These are phyloP conservation scores for Holocentrus rufus DNA, from an alignment of 2,797 vertebrate species.

Conservation along the genomic window DNA sequence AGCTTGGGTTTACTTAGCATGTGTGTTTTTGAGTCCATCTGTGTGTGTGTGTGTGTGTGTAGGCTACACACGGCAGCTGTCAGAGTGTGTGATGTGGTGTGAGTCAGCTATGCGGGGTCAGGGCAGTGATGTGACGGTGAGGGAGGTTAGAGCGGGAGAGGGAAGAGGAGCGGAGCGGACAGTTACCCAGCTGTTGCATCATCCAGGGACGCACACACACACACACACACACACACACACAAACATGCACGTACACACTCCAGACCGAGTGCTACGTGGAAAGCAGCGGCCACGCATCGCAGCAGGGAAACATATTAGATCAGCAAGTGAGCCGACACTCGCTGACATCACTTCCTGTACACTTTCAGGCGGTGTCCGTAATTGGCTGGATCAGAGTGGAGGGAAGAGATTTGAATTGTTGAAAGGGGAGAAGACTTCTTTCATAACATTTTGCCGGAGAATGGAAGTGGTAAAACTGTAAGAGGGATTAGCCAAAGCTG, in stretches of 20 bases:
- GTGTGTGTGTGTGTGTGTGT: slow-evolving; percentile 9
- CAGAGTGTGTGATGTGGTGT: slow-evolving; percentile 52
- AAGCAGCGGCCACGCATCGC: slow-evolving; percentile 39
- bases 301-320: slow-evolving; percentile 28
- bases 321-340: slow-evolving; percentile 23
- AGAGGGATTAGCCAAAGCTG: slow-evolving; percentile 26
- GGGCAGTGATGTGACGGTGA: slow-evolving; percentile 31
- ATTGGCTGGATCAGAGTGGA: slow-evolving; percentile 55
- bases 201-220: slow-evolving; percentile 46
- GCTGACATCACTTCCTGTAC: slow-evolving; percentile 55
- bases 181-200: slow-evolving; percentile 77
- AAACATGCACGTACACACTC: slow-evolving; percentile 13
- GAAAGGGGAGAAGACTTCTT: slow-evolving; percentile 25
- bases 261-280: slow-evolving; percentile 59
- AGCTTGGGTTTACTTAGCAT: slow-evolving; percentile 15
- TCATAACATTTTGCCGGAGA: slow-evolving; percentile 4
- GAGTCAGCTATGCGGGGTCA: slow-evolving; percentile 45
- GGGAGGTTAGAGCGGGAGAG: slow-evolving; percentile 22
- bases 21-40: slow-evolving; percentile 36
- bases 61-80: slow-evolving; percentile 31
- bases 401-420: slow-evolving; percentile 54
- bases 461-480: slow-evolving; percentile 3
- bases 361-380: slow-evolving; percentile 3
- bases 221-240: slow-evolving; percentile 9
- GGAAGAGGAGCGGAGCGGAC: slow-evolving; percentile 52